Evolutionary conservation across 1,140 invertebrate species (phyloP).

Genomic region (Mya arenaria): DNA sequence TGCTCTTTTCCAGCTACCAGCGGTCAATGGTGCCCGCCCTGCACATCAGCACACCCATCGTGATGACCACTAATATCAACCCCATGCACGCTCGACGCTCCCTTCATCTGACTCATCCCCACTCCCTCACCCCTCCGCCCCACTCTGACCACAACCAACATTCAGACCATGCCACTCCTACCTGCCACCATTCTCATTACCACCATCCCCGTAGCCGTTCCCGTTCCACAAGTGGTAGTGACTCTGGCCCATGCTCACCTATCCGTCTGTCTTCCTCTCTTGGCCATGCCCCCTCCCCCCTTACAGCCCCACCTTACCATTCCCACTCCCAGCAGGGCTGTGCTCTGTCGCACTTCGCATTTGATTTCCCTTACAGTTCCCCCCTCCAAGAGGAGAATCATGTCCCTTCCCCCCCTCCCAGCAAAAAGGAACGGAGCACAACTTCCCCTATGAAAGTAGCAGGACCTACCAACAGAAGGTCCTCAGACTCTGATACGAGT

Average conservation of each 20-base stretch:
- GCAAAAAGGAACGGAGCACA: slow-evolving; percentile 46
- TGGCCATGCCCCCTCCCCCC: slow-evolving; percentile 52
- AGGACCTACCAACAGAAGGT: slow-evolving; percentile 83
- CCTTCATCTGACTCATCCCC: slow-evolving; percentile 9
- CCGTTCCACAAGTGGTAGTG: not conserved
- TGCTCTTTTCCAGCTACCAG: slow-evolving; percentile 54
- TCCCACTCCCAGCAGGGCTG: slow-evolving; percentile 41
- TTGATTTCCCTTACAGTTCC: slow-evolving; percentile 77
- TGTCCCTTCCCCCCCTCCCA: slow-evolving; percentile 61
- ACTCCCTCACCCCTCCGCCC: slow-evolving; percentile 43
- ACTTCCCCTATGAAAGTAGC: slow-evolving; percentile 62
- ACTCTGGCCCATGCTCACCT: slow-evolving; percentile 30
- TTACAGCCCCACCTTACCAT: slow-evolving; percentile 44
- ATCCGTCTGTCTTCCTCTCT: not conserved
- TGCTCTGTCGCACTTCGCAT: slow-evolving; percentile 82
- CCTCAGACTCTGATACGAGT: slow-evolving; percentile 96
- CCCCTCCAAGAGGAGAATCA: slow-evolving; percentile 69
- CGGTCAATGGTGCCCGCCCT: slow-evolving; percentile 41
- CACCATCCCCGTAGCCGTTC: too few species aligned
- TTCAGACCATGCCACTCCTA: too few species aligned
- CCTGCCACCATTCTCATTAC: too few species aligned
- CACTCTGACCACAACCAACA: too few species aligned
- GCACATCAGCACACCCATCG: slow-evolving; percentile 43
- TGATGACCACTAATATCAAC: slow-evolving; percentile 35
- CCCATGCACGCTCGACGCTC: slow-evolving; percentile 24